These are phyloP conservation scores for Saguinus imperator DNA, from an alignment of 2,113 vertebrate species.

Conservation along the genomic window DNA sequence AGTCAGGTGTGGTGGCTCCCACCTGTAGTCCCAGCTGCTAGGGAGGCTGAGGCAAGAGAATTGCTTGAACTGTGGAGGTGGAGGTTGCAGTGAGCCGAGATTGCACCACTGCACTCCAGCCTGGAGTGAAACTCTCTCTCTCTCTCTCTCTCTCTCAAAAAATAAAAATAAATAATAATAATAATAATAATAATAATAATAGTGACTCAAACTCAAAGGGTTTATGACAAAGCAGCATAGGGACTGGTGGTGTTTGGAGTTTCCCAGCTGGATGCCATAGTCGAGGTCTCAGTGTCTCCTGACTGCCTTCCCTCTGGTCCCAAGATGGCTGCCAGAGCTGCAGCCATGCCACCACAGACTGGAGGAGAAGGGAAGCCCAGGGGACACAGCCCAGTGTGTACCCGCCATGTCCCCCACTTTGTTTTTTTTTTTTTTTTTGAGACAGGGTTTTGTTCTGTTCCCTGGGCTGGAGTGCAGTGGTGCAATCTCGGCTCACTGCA, in stretches of 20 bases:
- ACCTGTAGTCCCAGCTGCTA: neutral
- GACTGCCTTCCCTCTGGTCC: neutral
- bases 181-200: neutral
- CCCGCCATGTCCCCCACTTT: too few species aligned
- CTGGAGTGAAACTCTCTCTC: too few species aligned
- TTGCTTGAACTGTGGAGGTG: neutral
- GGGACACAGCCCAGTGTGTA: neutral
- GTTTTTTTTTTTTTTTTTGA: too few species aligned
- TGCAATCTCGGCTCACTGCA: too few species aligned
- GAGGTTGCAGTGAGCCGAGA: neutral
- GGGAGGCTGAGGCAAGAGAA: neutral
- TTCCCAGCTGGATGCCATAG: rapidly evolving
- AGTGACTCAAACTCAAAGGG: neutral
- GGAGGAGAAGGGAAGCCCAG: neutral
- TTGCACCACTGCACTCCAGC: neutral
- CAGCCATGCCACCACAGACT: neutral
- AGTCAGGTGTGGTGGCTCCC: too few species aligned
- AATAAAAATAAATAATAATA: too few species aligned
- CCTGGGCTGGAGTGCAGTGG: too few species aligned
- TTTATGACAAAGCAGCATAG: neutral
- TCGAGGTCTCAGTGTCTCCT: neutral
- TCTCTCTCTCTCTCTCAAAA: too few species aligned
- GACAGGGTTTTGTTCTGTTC: too few species aligned
- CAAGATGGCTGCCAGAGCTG: neutral
- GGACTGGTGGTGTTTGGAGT: neutral